Conservation (phyloP, 2,888 invertebrate genomes). For the Drosophila mayaguana region DNA sequence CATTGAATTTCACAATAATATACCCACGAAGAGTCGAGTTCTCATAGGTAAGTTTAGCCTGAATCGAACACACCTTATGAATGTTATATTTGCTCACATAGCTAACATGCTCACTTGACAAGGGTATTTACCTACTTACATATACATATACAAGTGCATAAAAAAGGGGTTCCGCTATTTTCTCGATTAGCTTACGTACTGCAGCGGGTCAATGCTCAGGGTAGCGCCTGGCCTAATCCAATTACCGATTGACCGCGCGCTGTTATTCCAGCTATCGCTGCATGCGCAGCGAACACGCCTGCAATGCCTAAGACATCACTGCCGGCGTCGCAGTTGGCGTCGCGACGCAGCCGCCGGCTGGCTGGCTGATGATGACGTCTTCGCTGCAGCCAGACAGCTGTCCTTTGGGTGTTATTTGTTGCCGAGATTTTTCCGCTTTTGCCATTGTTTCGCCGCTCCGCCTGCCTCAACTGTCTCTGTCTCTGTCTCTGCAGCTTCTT, state of each 20-base stretch:
- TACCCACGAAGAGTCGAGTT: neutral
- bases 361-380: conserved; percentile 21
- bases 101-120: neutral
- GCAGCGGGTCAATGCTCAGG: conserved; percentile 39
- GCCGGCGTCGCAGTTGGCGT: neutral
- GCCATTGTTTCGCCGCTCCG: conserved; percentile 52
- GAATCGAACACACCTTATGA: too few species aligned
- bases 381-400: conserved; percentile 61
- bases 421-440: conserved; percentile 60
- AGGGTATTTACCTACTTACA: neutral
- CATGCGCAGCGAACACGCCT: neutral
- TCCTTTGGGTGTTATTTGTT: conserved; percentile 67
- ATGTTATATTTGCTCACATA: neutral
- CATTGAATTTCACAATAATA: neutral
- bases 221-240: conserved; percentile 55
- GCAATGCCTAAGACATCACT: neutral
- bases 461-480: conserved; percentile 14
- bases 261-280: conserved; percentile 2
- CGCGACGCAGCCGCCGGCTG: neutral
- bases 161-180: conserved; percentile 28
- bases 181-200: conserved; percentile 38
- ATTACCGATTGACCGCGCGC: conserved; percentile 57
- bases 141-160: neutral
- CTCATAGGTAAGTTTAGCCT: neutral
- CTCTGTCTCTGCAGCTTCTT: conserved; percentile 11